Conservation (phyloP, 2,888 invertebrate genomes). For the Strigamia crassipes region DNA sequence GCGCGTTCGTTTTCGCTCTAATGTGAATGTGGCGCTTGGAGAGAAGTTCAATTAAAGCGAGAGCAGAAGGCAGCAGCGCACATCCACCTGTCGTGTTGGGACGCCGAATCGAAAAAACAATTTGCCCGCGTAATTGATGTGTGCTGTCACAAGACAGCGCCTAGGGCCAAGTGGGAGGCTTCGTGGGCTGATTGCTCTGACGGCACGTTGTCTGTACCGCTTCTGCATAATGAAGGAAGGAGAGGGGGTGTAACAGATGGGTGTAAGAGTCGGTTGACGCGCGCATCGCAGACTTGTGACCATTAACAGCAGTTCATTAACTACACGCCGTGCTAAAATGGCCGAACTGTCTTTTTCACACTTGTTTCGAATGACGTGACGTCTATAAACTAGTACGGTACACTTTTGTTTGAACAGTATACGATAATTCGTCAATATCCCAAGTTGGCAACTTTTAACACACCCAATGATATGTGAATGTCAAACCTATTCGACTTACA, state of each 20-base stretch:
- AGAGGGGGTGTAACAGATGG: constrained; percentile 23
- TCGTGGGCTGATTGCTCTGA: constrained; percentile 40
- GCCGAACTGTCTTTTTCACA: constrained; percentile 35
- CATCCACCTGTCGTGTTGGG: constrained; percentile 42
- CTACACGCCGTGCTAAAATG: constrained; percentile 35
- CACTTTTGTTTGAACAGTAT: neutral
- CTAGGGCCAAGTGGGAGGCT: constrained; percentile 35
- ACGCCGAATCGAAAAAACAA: constrained; percentile 38
- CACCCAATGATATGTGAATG: too few relatives aligned
- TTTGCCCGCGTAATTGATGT: constrained; percentile 38
- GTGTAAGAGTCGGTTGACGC: constrained; percentile 37
- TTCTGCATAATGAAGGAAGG: constrained; percentile 39
- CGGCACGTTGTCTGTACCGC: constrained; percentile 35
- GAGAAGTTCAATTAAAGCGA: constrained; percentile 11
- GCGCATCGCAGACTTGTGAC: constrained; percentile 35
- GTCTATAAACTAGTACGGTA: neutral
- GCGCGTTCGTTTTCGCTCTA: constrained; percentile 22
- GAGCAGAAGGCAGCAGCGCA: constrained; percentile 17
- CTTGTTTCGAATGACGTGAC: constrained; percentile 27
- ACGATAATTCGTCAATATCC: too few relatives aligned
- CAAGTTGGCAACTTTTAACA: too few relatives aligned
- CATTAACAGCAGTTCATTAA: constrained; percentile 42
- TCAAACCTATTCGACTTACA: too few relatives aligned
- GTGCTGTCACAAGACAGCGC: constrained; percentile 32
- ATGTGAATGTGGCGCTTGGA: constrained; percentile 8